A percentile compares a stretch with the other conserved stretches of the same genome.
phyloP scores from a whole-genome alignment of 2,113 vertebrate species.

The Tiliqua scincoides region DNA sequence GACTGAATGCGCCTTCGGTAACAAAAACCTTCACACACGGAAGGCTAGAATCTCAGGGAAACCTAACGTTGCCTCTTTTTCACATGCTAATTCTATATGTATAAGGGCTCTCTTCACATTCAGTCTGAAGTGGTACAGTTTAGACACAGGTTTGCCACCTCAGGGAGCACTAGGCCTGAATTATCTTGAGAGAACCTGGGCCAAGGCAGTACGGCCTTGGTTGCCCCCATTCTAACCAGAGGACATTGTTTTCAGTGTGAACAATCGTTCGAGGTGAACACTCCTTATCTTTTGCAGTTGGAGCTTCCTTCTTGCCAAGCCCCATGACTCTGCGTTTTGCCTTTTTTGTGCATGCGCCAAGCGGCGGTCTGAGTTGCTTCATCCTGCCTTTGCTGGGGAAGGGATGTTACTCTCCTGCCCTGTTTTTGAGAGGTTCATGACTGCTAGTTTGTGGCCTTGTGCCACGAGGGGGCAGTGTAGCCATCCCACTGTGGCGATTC shows the following conservation, averaged over 20 bases:
- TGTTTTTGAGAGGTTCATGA: no score
- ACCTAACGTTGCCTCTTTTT: neutral
- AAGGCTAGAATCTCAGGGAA: neutral
- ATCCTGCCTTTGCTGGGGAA: neutral
- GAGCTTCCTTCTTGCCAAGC: neutral
- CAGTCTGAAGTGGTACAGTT: neutral
- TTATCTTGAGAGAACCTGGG: neutral
- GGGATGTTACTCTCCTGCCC: neutral
- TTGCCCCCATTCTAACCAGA: no score
- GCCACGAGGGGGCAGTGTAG: conserved; percentile 3
- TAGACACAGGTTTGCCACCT: neutral
- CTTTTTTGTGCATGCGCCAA: no score
- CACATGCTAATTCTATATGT: neutral
- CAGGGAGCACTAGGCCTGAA: neutral
- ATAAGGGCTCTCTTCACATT: neutral
- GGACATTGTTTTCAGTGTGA: neutral
- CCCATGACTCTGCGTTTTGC: neutral
- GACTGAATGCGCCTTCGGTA: no score
- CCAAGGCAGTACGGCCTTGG: neutral
- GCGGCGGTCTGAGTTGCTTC: neutral
- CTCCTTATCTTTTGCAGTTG: neutral
- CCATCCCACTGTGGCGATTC: neutral
- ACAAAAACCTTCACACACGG: neutral
- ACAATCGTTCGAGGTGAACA: neutral
- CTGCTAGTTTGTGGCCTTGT: neutral